phyloP scores from a whole-genome alignment of 1,140 invertebrate genomes.

The Drosophila orena region DNA sequence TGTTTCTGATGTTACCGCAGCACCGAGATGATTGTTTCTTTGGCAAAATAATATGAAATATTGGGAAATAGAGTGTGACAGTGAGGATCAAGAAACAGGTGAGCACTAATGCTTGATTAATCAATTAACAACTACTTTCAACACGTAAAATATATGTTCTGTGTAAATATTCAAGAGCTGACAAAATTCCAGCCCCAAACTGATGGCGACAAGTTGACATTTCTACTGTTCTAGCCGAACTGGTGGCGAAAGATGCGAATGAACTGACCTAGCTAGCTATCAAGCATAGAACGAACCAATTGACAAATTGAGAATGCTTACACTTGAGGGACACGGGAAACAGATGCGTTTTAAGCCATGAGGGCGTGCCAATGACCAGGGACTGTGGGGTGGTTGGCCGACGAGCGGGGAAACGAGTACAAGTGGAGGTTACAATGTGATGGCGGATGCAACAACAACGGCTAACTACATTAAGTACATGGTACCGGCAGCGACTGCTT shows the following conservation, averaged over 20 bases:
- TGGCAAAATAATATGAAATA: no score
- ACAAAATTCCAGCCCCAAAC: neutral
- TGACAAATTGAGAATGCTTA: slow-evolving; percentile 1
- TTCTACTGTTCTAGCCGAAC: neutral
- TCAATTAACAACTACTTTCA: no score
- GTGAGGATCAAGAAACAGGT: neutral
- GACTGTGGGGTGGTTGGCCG: slow-evolving; percentile 3
- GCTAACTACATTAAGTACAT: slow-evolving; percentile 43
- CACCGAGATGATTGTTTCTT: no score
- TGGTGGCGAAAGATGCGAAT: neutral
- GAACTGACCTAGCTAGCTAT: neutral
- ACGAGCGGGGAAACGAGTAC: neutral
- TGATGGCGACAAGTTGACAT: neutral
- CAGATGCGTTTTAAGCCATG: slow-evolving; percentile 12
- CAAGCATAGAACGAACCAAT: neutral
- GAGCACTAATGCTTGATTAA: neutral
- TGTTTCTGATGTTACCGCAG: no score
- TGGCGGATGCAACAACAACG: slow-evolving; percentile 17
- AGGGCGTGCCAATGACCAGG: slow-evolving; percentile 6
- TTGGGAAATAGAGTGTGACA: neutral
- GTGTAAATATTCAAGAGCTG: neutral
- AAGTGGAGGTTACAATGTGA: slow-evolving; percentile 6
- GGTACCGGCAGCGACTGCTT: slow-evolving; percentile 26
- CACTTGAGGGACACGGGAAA: slow-evolving; percentile 1
- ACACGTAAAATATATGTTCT: no score